phyloP scores from a whole-genome alignment of 2,113 vertebrate genomes.

The Arenaria interpres region DNA sequence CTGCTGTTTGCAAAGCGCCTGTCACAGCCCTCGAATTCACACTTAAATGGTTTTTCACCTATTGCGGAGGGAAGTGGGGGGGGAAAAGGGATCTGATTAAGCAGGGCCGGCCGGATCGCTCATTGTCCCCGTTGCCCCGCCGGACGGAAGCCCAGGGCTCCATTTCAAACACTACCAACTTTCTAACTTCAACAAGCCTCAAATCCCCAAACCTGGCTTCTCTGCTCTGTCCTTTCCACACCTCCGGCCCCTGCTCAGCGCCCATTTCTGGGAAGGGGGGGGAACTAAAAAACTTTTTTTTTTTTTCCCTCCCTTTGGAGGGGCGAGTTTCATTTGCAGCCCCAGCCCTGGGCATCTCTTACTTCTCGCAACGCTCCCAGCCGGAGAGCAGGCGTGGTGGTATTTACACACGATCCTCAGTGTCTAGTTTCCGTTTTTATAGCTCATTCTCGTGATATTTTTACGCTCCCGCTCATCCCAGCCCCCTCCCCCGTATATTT shows the following conservation, averaged over 20 bases:
- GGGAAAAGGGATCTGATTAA: conserved; percentile 32
- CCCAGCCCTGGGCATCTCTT: not conserved
- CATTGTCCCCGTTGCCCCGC: not conserved
- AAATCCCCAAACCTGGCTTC: not conserved
- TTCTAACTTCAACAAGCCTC: conserved; percentile 2
- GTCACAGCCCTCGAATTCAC: conserved; percentile 98
- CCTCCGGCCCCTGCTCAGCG: not conserved
- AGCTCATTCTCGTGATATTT: conserved; percentile 16
- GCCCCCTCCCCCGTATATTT: not conserved
- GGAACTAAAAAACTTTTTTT: not conserved
- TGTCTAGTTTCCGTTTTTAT: not conserved
- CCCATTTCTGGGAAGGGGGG: not conserved
- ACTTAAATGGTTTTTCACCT: conserved; percentile 99
- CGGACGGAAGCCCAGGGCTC: not conserved
- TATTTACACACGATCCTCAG: not conserved
- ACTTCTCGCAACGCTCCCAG: not conserved
- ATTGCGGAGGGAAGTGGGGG: conserved; percentile 47
- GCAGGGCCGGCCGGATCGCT: not conserved
- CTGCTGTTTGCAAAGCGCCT: conserved; percentile 98
- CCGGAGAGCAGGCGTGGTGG: not conserved
- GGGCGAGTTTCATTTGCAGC: not conserved
- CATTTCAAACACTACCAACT: conserved; percentile 5
- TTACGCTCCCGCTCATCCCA: not conserved
- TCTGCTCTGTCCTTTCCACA: not conserved
- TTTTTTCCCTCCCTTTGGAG: not conserved